Conservation (phyloP, 2,113 vertebrate species). For the Colaptes auratus region DNA sequence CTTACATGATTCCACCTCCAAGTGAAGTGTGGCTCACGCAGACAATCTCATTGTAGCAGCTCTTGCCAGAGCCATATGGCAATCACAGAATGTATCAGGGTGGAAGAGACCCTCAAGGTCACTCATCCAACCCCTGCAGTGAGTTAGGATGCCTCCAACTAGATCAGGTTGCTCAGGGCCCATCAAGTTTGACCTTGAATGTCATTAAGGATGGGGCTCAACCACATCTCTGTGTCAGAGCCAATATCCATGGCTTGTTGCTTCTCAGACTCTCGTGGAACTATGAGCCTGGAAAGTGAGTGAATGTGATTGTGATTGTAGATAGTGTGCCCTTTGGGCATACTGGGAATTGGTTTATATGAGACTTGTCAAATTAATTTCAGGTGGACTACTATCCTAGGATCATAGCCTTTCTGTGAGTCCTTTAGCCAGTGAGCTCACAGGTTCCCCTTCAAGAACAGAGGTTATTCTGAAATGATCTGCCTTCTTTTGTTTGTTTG, state of each 20-base stretch:
- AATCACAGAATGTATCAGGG: background rate
- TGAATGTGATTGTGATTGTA: background rate
- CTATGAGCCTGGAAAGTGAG: background rate
- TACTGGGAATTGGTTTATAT: background rate
- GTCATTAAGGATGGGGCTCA: background rate
- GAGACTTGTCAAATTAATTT: background rate
- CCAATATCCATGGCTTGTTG: background rate
- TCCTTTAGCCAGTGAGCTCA: conserved; percentile 5
- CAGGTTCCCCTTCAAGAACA: background rate
- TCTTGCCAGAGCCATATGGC: background rate
- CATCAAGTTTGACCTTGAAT: too few species aligned
- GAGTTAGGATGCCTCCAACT: too few species aligned
- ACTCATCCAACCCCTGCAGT: too few species aligned
- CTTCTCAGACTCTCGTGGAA: background rate
- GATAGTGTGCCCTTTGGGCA: background rate
- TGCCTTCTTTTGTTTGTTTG: background rate
- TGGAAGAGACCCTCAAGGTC: too few species aligned
- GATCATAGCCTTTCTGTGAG: background rate
- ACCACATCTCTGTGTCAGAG: background rate
- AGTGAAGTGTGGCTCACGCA: background rate
- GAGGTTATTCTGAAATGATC: background rate
- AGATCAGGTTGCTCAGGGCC: too few species aligned
- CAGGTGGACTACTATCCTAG: background rate
- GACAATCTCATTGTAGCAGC: background rate
- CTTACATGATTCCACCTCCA: background rate